Evolutionary conservation across 2,113 vertebrate genomes (phyloP).

Genomic region (Calyptomena viridis): DNA sequence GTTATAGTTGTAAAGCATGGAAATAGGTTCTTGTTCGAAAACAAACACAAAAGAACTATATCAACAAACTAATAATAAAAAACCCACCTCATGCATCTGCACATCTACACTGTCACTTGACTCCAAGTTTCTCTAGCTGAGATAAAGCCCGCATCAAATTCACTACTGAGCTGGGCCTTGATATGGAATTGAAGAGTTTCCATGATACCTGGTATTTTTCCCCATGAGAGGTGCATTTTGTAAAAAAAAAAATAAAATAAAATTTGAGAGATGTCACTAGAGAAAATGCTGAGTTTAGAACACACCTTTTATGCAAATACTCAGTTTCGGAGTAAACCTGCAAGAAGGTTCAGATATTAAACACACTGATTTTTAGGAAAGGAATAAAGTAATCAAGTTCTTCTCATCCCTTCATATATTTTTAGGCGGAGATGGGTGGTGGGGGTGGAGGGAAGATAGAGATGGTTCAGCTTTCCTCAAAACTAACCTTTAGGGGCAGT

Average conservation of each 20-base stretch:
- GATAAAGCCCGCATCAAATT: background rate
- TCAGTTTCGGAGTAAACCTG: background rate
- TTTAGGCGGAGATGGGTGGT: background rate
- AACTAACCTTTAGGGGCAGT: background rate
- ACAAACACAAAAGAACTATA: background rate
- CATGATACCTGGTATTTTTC: background rate
- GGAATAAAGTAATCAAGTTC: background rate
- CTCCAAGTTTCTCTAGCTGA: background rate
- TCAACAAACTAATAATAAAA: background rate
- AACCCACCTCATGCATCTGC: background rate
- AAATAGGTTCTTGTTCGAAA: background rate
- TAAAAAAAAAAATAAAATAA: background rate
- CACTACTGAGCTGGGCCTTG: background rate
- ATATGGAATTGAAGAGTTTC: background rate
- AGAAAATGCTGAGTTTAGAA: background rate
- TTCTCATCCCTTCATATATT: background rate
- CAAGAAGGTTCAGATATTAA: background rate
- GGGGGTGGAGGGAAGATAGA: background rate
- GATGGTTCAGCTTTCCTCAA: background rate
- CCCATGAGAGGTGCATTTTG: background rate
- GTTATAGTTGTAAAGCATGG: background rate
- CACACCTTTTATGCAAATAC: background rate
- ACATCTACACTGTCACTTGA: background rate
- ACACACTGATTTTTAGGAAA: background rate
- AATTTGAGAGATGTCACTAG: background rate